Percentiles rank a stretch among this genome's conserved stretches.
Evolutionary conservation across 2,797 vertebrate species (phyloP).

Genomic region (Pangasius macronema): DNA sequence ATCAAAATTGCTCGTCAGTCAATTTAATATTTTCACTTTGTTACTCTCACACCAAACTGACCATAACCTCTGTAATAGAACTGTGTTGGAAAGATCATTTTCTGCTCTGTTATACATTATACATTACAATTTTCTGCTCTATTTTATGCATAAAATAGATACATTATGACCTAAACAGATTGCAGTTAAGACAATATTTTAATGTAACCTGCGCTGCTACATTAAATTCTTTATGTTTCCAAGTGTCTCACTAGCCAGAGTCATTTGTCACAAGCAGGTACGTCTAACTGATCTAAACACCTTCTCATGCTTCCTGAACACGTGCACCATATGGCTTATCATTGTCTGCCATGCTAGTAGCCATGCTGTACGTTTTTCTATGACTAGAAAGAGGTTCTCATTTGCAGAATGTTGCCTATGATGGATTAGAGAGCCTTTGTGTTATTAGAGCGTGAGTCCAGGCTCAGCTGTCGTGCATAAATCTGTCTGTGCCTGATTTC

Average conservation of each 20-base stretch:
- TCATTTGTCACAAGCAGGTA: constrained; percentile 24
- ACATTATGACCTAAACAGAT: not conserved
- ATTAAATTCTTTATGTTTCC: constrained; percentile 2
- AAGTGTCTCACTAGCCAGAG: not conserved
- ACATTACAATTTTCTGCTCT: not conserved
- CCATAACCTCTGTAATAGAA: not conserved
- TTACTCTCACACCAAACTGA: not conserved
- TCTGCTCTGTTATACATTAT: not conserved
- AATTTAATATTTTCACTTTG: not conserved
- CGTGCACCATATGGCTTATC: not conserved
- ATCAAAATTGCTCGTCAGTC: not conserved
- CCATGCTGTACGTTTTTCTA: constrained; percentile 51
- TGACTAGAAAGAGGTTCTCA: constrained; percentile 62
- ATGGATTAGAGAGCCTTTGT: constrained; percentile 63
- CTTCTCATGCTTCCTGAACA: constrained; percentile 10
- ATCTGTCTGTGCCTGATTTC: constrained; percentile 68
- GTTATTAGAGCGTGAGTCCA: constrained; percentile 63
- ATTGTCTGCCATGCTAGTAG: not conserved
- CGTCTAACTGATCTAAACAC: constrained; percentile 3
- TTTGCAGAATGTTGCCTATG: constrained; percentile 67
- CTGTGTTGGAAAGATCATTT: not conserved
- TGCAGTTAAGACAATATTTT: not conserved
- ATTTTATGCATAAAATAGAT: not conserved
- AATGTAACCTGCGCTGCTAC: not conserved
- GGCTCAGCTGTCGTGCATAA: constrained; percentile 64